phyloP scores from a whole-genome alignment of 2,113 vertebrate species.

The Emydocephalus ijimae region DNA sequence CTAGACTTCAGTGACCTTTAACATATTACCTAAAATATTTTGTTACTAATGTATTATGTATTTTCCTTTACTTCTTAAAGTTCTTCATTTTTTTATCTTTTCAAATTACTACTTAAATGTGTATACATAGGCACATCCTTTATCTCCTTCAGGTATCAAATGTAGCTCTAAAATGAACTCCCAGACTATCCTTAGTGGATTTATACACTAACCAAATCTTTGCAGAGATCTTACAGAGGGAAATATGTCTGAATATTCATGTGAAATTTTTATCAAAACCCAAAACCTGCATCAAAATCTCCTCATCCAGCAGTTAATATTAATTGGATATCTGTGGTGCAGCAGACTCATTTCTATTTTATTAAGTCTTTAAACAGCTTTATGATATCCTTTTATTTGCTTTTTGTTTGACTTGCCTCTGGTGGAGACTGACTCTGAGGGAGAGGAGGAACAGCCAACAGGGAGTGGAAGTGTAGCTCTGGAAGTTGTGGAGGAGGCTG shows the following conservation, averaged over 20 bases:
- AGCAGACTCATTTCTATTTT: neutral
- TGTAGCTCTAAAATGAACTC: slow-evolving; percentile 14
- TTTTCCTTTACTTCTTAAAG: slow-evolving; percentile 73
- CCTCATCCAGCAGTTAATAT: neutral
- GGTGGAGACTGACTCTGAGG: too few relatives aligned
- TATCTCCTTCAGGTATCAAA: slow-evolving; percentile 64
- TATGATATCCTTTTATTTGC: neutral
- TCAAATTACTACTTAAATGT: slow-evolving; percentile 56
- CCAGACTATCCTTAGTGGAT: slow-evolving; percentile 7
- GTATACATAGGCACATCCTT: slow-evolving; percentile 65
- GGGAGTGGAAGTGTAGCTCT: too few relatives aligned
- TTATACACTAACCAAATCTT: neutral
- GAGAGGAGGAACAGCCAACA: too few relatives aligned
- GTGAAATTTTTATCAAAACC: neutral
- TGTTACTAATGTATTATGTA: slow-evolving; percentile 47
- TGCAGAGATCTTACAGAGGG: neutral
- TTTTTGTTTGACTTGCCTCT: neutral
- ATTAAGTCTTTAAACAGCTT: neutral
- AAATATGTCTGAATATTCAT: neutral
- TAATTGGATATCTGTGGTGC: neutral
- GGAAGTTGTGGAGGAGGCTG: too few relatives aligned
- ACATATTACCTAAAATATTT: slow-evolving; percentile 30
- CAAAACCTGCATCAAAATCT: neutral
- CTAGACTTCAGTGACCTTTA: slow-evolving; percentile 37
- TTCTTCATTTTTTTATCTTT: slow-evolving; percentile 63